Conservation (phyloP, 37 sponge, comb jelly and placozoan genomes). For the Bolinopsis microptera region DNA sequence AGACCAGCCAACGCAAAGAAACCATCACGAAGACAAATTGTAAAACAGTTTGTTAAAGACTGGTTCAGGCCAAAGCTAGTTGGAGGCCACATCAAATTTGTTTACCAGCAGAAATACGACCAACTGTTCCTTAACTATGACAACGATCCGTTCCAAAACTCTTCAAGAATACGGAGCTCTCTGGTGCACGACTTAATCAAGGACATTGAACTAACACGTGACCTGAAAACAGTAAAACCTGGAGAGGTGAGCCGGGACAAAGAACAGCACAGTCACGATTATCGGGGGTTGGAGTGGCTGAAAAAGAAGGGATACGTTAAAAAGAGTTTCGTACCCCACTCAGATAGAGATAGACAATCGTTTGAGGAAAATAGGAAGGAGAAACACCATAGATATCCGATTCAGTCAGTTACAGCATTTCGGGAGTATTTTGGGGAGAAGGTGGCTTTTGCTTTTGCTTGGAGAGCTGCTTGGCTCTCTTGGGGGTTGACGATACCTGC, state of each 20-base stretch:
- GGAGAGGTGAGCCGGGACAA: background rate
- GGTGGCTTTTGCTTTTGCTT: background rate
- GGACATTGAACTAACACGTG: background rate
- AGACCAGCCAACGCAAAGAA: background rate
- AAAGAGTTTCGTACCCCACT: conserved; percentile 1
- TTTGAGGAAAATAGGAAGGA: background rate
- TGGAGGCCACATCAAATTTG: background rate
- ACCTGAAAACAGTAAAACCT: background rate
- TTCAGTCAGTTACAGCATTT: background rate
- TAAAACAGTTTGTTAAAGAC: background rate
- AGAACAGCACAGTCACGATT: background rate
- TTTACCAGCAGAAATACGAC: background rate
- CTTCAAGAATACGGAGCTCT: background rate
- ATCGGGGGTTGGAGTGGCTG: conserved; percentile 4
- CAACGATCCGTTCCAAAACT: background rate
- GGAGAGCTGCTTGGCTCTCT: conserved; percentile 16
- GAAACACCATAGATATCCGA: background rate
- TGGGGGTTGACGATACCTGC: conserved; percentile 1
- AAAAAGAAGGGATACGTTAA: background rate
- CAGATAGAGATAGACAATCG: background rate
- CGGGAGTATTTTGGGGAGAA: background rate
- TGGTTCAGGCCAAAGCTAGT: background rate
- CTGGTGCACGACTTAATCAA: background rate
- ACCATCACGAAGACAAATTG: background rate
- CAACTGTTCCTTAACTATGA: background rate